A percentile compares a stretch with the other conserved stretches of the same genome.
phyloP scores from a whole-genome alignment of 2,113 vertebrate species.

The Monarcha castaneiventris region DNA sequence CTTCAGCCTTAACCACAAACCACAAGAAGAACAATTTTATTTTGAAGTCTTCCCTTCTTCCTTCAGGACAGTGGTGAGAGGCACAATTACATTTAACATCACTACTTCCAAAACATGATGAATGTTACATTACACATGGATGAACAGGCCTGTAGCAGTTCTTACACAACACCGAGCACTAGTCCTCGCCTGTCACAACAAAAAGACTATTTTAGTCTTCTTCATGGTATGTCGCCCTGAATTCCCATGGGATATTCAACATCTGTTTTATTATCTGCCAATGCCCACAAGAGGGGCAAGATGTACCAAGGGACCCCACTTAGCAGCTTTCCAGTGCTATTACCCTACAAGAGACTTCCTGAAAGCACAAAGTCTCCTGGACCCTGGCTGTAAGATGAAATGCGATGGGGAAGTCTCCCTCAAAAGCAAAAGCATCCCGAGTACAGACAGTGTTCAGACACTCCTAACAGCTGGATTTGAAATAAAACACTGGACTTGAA shows the following conservation, averaged over 20 bases:
- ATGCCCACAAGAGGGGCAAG: not conserved
- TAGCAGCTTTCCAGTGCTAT: not conserved
- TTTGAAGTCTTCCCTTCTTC: not conserved
- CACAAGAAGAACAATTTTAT: not conserved
- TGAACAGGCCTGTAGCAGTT: not conserved
- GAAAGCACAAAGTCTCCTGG: not conserved
- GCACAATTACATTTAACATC: not conserved
- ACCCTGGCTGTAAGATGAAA: not conserved
- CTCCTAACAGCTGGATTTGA: not conserved
- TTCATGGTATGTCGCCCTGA: accelerated
- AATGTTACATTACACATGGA: not conserved
- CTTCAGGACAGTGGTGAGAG: not conserved
- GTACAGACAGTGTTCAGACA: not conserved
- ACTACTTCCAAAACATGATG: not conserved
- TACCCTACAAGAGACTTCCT: not conserved
- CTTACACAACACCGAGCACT: not conserved
- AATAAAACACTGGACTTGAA: not conserved
- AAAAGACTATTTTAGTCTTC: not conserved
- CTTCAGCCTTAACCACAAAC: conserved; percentile 38
- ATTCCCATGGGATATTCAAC: accelerated
- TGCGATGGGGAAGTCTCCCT: not conserved
- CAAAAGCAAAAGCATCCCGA: not conserved
- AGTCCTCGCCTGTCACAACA: not conserved
- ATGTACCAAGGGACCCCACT: not conserved
- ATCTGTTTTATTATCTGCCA: not conserved